Evolutionary conservation across 2,113 vertebrate genomes (phyloP).

Genomic region (Amblyopsis rosae): DNA sequence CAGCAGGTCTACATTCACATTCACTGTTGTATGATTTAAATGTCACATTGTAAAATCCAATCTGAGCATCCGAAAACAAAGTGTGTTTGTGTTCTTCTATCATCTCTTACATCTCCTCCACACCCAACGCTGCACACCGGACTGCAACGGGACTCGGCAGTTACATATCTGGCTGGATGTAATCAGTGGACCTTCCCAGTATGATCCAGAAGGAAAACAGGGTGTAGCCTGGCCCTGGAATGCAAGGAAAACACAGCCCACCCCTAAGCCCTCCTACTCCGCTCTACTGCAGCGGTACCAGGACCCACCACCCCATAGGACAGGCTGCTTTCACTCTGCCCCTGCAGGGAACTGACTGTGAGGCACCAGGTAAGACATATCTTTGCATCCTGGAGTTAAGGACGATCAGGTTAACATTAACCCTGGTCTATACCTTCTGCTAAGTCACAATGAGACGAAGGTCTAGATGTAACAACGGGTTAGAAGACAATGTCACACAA

Average conservation of each 20-base stretch:
- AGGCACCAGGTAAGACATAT: slow-evolving; percentile 5
- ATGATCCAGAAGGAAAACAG: slow-evolving; percentile 60
- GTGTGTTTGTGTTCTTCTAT: not conserved
- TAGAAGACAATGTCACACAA: no score
- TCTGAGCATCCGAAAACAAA: no score
- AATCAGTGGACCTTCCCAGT: slow-evolving; percentile 48
- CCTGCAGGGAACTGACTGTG: slow-evolving; percentile 21
- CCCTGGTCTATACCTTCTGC: slow-evolving; percentile 7
- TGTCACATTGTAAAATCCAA: not conserved
- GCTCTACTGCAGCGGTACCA: slow-evolving; percentile 16
- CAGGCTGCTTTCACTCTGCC: slow-evolving; percentile 28
- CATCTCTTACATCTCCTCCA: not conserved
- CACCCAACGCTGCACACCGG: not conserved
- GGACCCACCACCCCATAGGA: slow-evolving; percentile 20
- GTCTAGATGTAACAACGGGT: slow-evolving; percentile 17
- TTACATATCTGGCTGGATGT: slow-evolving; percentile 66
- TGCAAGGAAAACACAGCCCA: slow-evolving; percentile 63
- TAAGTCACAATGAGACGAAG: slow-evolving; percentile 27
- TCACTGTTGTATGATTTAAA: not conserved
- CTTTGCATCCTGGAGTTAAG: slow-evolving; percentile 23
- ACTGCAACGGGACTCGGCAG: slow-evolving; percentile 9
- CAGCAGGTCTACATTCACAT: no score
- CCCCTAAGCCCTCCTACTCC: slow-evolving; percentile 10
- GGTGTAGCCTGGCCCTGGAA: slow-evolving; percentile 73
- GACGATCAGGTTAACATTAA: slow-evolving; percentile 19